These are phyloP conservation scores for Rhynchonycteris naso DNA, from an alignment of 2,797 vertebrate species.

Conservation along the genomic window DNA sequence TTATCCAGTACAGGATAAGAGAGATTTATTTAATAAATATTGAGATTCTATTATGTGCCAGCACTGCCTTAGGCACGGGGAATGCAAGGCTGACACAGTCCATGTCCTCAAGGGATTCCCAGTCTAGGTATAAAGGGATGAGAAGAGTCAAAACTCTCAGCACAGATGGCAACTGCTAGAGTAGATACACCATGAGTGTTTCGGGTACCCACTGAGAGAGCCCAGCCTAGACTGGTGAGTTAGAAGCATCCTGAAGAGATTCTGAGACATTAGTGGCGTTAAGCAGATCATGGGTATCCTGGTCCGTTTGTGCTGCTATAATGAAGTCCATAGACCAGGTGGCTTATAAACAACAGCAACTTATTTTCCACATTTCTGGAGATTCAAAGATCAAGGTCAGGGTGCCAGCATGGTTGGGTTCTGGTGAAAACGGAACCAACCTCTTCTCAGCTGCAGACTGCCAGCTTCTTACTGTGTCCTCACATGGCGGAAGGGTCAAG, in stretches of 20 bases:
- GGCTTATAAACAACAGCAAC: neutral
- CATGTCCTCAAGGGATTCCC: neutral
- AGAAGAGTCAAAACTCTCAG: neutral
- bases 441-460: neutral
- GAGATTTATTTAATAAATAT: neutral
- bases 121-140: neutral
- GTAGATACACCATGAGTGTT: neutral
- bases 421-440: neutral
- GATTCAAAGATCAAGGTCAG: neutral
- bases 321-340: neutral
- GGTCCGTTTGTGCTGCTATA: neutral
- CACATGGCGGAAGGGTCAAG: neutral
- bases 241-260: neutral
- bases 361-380: neutral
- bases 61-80: neutral
- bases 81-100: no score
- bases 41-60: neutral
- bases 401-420: neutral
- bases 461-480: neutral
- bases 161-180: neutral
- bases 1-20: neutral
- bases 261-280: neutral
- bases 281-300: neutral
- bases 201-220: neutral
- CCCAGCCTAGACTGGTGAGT: neutral